Evolutionary conservation across 1,140 invertebrate genomes (phyloP).

Genomic region (Apis cerana): DNA sequence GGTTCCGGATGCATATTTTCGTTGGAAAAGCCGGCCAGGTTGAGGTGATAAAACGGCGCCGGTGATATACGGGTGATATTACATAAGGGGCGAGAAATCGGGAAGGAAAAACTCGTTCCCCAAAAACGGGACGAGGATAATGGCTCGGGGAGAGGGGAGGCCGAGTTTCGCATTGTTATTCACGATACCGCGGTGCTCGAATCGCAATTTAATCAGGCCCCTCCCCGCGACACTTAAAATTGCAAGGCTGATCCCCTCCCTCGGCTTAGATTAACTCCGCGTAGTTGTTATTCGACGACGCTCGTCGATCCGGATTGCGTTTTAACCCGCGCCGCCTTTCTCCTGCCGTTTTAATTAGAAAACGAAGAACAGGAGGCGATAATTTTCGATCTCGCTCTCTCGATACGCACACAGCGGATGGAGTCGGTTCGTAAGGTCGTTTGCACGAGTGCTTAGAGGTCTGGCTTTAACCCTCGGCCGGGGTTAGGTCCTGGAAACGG

Average conservation of each 20-base stretch:
- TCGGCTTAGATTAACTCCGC: constrained; percentile 61
- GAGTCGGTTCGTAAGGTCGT: constrained; percentile 46
- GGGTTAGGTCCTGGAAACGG: no score
- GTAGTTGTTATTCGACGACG: constrained; percentile 73
- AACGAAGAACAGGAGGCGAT: no score
- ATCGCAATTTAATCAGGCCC: constrained; percentile 72
- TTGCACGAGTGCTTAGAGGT: constrained; percentile 63
- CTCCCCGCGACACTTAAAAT: constrained; percentile 68
- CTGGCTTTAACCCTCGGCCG: no score
- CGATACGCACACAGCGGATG: background rate
- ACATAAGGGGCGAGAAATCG: constrained; percentile 37
- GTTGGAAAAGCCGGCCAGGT: constrained; percentile 41
- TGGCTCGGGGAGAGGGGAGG: no score
- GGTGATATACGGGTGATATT: constrained; percentile 37
- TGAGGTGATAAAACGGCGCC: constrained; percentile 40
- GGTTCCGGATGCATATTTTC: constrained; percentile 46
- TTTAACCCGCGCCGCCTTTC: constrained; percentile 66
- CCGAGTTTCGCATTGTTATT: constrained; percentile 76
- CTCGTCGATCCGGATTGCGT: constrained; percentile 67
- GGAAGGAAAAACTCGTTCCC: background rate
- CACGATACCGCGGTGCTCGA: constrained; percentile 55
- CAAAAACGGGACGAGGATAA: no score
- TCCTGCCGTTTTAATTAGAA: background rate
- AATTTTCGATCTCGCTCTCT: constrained; percentile 25
- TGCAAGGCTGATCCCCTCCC: constrained; percentile 67